These are phyloP conservation scores for Loriculus beryllinus DNA, from an alignment of 2,797 vertebrate species.

Conservation along the genomic window DNA sequence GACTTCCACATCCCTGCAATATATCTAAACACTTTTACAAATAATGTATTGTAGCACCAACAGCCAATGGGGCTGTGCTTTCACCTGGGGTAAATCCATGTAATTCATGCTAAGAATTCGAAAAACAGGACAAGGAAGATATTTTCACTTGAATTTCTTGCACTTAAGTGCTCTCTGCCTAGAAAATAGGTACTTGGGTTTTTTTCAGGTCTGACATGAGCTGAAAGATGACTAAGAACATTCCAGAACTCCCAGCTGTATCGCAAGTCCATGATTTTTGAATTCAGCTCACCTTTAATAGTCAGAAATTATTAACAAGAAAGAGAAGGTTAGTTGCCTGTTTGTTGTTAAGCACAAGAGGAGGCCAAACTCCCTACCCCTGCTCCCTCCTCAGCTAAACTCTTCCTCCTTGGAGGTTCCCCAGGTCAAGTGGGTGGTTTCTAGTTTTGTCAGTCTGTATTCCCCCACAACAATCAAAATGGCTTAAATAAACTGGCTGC, in stretches of 20 bases:
- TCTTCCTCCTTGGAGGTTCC: not conserved
- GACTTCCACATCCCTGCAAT: not conserved
- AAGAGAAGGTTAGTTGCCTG: not conserved
- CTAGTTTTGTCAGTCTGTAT: not conserved
- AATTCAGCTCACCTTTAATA: constrained; percentile 30
- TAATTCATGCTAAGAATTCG: not conserved
- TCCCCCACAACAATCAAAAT: not conserved
- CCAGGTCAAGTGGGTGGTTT: not conserved
- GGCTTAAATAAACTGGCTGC: not conserved
- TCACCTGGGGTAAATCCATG: not conserved
- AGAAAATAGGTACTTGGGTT: not conserved
- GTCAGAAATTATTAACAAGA: constrained; percentile 3
- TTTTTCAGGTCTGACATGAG: not conserved
- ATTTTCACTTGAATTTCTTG: not conserved
- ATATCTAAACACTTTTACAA: not conserved
- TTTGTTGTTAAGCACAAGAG: constrained; percentile 8
- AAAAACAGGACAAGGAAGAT: not conserved
- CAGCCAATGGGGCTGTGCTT: not conserved
- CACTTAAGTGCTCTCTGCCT: not conserved
- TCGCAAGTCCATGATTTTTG: constrained; percentile 8
- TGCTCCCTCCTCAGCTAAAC: not conserved
- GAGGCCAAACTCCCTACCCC: not conserved
- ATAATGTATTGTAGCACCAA: not conserved
- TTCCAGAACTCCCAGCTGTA: not conserved
- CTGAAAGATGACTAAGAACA: constrained; percentile 29